Percentiles rank a stretch among this genome's conserved stretches.
phyloP scores from a whole-genome alignment of 2,797 vertebrate genomes.

The Sylvia borin region DNA sequence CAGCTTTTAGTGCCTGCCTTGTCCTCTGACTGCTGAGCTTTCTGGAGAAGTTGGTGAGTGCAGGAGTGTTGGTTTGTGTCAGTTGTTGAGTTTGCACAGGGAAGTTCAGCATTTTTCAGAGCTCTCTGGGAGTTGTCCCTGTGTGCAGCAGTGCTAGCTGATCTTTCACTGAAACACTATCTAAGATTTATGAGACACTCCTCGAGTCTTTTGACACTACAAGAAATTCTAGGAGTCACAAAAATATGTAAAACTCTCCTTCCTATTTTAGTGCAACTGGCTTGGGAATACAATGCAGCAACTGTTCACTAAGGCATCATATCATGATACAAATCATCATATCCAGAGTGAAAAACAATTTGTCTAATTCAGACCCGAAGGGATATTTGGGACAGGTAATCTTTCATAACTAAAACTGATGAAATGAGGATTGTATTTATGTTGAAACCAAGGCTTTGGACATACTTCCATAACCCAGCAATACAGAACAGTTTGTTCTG shows the following conservation, averaged over 20 bases:
- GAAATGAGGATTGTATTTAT: neutral
- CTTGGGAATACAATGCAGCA: neutral
- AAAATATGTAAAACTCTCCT: neutral
- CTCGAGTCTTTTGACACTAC: neutral
- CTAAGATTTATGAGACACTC: neutral
- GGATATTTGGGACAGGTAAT: neutral
- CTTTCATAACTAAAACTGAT: neutral
- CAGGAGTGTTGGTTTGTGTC: neutral
- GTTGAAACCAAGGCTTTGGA: neutral
- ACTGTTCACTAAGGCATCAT: neutral
- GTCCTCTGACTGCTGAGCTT: neutral
- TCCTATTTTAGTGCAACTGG: neutral
- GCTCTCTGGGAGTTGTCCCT: neutral
- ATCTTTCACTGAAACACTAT: neutral
- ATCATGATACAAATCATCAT: neutral
- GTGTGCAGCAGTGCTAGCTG: neutral
- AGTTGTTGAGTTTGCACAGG: neutral
- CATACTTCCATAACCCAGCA: neutral
- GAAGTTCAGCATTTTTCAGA: neutral
- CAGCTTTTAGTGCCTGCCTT: neutral
- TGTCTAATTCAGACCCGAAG: neutral
- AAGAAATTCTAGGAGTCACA: constrained; percentile 1
- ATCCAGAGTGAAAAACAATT: neutral
- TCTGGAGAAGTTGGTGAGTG: neutral
- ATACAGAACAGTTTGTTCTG: neutral